These are phyloP conservation scores for Epicauta chinensis DNA, from an alignment of 1,140 invertebrate species.

Conservation along the genomic window DNA sequence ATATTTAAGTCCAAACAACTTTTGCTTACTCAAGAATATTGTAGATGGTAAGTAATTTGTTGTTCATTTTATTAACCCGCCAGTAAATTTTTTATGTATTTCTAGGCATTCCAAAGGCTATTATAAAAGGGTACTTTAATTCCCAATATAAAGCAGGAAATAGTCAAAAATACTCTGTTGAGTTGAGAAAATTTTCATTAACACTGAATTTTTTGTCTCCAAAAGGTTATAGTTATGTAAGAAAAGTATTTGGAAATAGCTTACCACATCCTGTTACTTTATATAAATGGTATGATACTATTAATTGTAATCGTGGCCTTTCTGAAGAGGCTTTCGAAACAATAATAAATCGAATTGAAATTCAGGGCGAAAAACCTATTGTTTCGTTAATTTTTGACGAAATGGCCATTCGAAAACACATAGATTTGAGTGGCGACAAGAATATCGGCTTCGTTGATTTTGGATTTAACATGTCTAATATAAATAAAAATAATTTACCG, in stretches of 20 bases:
- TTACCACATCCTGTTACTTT: constrained; percentile 33
- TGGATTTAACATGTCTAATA: constrained; percentile 19
- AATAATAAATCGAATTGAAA: constrained; percentile 18
- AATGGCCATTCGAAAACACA: constrained; percentile 33
- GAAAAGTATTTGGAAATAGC: constrained; percentile 25
- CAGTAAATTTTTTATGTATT: too few species aligned
- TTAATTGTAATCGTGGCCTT: constrained; percentile 34
- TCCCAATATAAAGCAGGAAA: not conserved
- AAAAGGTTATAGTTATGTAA: constrained; percentile 25
- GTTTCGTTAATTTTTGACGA: constrained; percentile 32
- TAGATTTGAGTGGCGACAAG: constrained; percentile 28
- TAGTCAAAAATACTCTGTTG: constrained; percentile 1
- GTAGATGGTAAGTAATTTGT: too few species aligned
- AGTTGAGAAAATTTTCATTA: constrained; percentile 30
- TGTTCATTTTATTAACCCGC: too few species aligned
- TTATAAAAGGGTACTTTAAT: not conserved
- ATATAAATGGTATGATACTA: constrained; percentile 31
- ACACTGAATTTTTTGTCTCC: constrained; percentile 32
- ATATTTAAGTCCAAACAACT: too few species aligned
- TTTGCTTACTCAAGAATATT: too few species aligned
- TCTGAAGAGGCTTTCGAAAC: constrained; percentile 26
- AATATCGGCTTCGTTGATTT: constrained; percentile 31
- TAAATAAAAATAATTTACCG: constrained; percentile 15
- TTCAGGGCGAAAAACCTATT: constrained; percentile 11
- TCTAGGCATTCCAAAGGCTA: too few species aligned